Percentiles rank a stretch among this genome's conserved stretches.
These are phyloP conservation scores for Amblyopsis hoosieri DNA, from an alignment of 2,797 vertebrate genomes.

Conservation along the genomic window DNA sequence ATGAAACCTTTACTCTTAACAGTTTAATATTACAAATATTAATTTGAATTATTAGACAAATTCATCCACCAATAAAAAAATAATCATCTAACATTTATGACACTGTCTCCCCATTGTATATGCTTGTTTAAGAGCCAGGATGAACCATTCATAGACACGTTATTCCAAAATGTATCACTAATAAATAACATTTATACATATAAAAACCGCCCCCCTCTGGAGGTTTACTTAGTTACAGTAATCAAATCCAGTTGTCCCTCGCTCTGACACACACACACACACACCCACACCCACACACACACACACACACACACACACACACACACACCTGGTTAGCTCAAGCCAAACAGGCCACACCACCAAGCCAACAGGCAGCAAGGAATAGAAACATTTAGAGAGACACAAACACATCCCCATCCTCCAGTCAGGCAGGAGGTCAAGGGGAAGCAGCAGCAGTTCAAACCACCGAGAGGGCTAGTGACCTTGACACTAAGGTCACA, in stretches of 20 bases:
- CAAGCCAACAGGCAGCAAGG: neutral
- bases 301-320: slow-evolving; percentile 32
- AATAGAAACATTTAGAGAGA: neutral
- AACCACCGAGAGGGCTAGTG: no score
- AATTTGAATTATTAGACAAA: slow-evolving; percentile 5
- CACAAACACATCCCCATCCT: neutral
- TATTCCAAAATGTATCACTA: slow-evolving; percentile 71
- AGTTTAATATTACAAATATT: slow-evolving; percentile 30
- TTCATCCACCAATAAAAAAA: slow-evolving; percentile 14
- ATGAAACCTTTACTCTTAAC: slow-evolving; percentile 15
- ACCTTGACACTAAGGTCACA: no score
- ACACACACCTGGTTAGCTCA: slow-evolving; percentile 19
- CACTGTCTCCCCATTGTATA: slow-evolving; percentile 38
- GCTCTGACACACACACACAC: slow-evolving; percentile 19
- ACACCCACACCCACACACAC: slow-evolving; percentile 31
- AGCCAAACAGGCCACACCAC: neutral
- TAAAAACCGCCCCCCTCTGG: slow-evolving; percentile 64
- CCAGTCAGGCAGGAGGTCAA: no score
- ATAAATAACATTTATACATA: slow-evolving; percentile 80
- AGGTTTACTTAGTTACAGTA: slow-evolving; percentile 66
- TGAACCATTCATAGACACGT: slow-evolving; percentile 62
- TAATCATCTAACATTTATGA: slow-evolving; percentile 32
- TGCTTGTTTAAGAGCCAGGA: slow-evolving; percentile 33
- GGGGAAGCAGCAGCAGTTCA: no score
- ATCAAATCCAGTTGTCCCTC: slow-evolving; percentile 44